Base-by-base conservation (phyloP, 2,797 vertebrate genomes). In the Brotula barbata region DNA sequence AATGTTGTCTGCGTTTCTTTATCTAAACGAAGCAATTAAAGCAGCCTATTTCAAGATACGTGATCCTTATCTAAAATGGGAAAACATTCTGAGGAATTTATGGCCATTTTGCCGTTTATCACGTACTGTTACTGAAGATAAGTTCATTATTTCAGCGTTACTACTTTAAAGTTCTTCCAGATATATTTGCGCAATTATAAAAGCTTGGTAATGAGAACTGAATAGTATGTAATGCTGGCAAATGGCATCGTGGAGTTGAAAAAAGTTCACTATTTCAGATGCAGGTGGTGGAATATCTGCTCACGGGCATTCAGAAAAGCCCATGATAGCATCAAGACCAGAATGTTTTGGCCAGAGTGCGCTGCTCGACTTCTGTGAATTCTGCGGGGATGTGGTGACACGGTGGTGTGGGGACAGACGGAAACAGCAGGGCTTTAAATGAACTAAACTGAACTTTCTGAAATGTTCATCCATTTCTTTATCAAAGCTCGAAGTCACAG, bases 191-290 rank as follows among this genome's bases (percentile, higher is more conserved):
- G n/a, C n/a, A n/a, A n/a, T n/a, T n/a, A n/a, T n/a, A n/a, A 12
- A 39, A 3, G 2, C 39, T 52, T 48, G 43, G 17, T 7, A n/a
- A 16, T 20, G 1, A 54, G 19, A 17, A 48, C 21, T 31, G 34
- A 42, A 19, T 5, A n/a, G 49, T 3, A 33, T 21, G 42, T 53
- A 5, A 54, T 64, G 41, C 23, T 44, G 51, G 40, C 36, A 21
- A 41, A 19, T 19, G 36, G 20, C 23, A 36, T 2, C 10, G 16
- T 41, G 17, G 43, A 58, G 36, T 8, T 55, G 40, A 43, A 47
- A 25, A 48, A 20, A 10, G 33, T 28, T 45, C 10, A 23, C n/a
- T n/a, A 31, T 39, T 39, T 39, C 36, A 39, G 36, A 13, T 39
- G 36, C 36, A 6, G 36, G 6, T 5, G 3, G 6, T n/a, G n/a